Evolutionary conservation across 2,113 vertebrate genomes (phyloP).

Genomic region (Megatriorchis doriae): DNA sequence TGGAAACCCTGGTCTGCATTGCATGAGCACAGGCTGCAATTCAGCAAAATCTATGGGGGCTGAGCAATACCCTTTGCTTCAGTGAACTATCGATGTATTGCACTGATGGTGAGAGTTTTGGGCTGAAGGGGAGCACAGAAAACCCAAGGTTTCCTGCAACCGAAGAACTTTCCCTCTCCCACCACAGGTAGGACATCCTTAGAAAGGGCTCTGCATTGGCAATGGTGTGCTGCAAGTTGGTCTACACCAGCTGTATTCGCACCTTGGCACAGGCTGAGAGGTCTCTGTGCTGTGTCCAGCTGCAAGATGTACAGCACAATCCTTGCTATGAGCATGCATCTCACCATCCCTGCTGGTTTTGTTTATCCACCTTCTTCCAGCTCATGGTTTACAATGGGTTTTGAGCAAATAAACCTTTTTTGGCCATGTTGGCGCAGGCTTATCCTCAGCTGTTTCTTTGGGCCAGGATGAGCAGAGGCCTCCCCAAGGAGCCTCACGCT

Average conservation of each 20-base stretch:
- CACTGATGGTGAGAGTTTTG: not conserved
- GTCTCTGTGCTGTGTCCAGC: not conserved
- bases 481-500: not conserved
- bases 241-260: rapidly evolving
- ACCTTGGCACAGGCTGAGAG: not conserved
- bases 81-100: rapidly evolving
- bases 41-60: not conserved
- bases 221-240: not conserved
- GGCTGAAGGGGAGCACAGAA: not conserved
- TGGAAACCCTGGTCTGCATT: not conserved
- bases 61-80: not conserved
- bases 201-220: not conserved
- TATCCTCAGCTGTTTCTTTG: not conserved
- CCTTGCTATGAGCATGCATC: not conserved
- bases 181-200: not conserved
- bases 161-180: not conserved
- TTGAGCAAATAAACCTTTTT: not conserved
- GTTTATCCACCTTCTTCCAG: not conserved
- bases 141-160: not conserved
- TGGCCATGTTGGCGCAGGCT: not conserved
- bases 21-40: not conserved
- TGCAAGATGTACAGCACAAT: not conserved
- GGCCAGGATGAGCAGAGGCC: not conserved
- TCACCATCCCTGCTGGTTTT: not conserved
- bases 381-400: not conserved